Base-by-base conservation (phyloP, 2,797 vertebrate species). In the Danio tinwini region DNA sequence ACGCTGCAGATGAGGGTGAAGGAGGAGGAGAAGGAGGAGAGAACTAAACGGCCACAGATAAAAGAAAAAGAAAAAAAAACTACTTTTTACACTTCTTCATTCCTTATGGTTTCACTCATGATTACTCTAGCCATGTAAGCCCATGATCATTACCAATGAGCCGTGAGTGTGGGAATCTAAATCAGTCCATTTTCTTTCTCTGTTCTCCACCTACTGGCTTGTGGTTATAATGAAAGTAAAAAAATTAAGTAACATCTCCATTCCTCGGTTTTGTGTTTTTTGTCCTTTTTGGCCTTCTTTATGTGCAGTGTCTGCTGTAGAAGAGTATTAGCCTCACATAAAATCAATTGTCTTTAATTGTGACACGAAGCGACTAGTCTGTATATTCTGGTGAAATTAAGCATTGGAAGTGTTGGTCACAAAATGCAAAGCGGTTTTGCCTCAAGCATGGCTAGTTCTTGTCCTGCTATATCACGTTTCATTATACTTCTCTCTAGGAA, bases 21-120 rank as follows among this genome's bases (percentile, higher is more conserved):
- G 91, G 92, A 58, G 91, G 92, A 58, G 95, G 91, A 76, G 94
- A 96, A 81, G 94, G 93, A 87, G 93, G 93, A 52, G 94, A 96
- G 82, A 96, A 96, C 92, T 96, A 93, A 93, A 81, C 82, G 75
- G 82, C 87, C 85, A 67, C 75, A 65, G 29, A 76, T 47, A 61
- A 52, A 82, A 53, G 61, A 67, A 62, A 74, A 81, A 17, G 17
- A 84, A 78, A n/a, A n/a, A n/a, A n/a, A 91, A 93, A 91, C n/a
- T n/a, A 91, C 93, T 95, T 96, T 95, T 95, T 95, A 96, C 95
- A 95, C 94, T 88, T 94, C 91, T 94, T 90, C 94, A 94, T 95
- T 95, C 95, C 94, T 95, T 94, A 90, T 91, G 89, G 90, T 88
- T 94, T 93, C 93, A 94, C 92, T 92, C 89, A 93, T 92, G 92